Base-by-base conservation (phyloP, 1,140 invertebrate species). In the Saccostrea glomerata region DNA sequence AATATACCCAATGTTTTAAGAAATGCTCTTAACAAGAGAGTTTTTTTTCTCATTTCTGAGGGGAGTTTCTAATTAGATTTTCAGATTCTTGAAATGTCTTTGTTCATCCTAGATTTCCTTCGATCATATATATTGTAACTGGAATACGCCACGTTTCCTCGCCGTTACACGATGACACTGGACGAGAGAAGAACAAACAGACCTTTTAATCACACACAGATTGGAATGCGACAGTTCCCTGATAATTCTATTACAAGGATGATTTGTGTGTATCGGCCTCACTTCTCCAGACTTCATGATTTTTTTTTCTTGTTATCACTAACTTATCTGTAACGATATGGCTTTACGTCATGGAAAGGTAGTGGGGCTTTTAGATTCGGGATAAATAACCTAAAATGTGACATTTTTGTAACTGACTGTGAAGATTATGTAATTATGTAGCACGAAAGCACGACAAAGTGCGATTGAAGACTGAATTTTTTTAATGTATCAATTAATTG, bases 231-330 rank as follows among this genome's bases (percentile, higher is more conserved):
- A 17, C 70, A 73, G 70, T 30, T 9, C 30, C 25, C 70, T 73
- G 30, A 30, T 30, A 73, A 73, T 36, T 30, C 25, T 30, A 30
- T 73, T 36, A 30, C 30, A 36, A 30, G 25, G 13, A 23, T 66
- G 60, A 30, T 73, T 73, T 73, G 30, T 73, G 70, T 73, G 15
- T 11, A 40, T 73, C 58, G n/a, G 15, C 70, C 6, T 66, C 60
- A 66, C 60, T 66, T 23, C 23, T 66, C 6, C 60, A 20, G 23
- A 23, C 60, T 20, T 66, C 23, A 66, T n/a, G 12, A 30, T 73
- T 73, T 73, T 73, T 25, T 73, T 73, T 73, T 73, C 58, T 36
- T 73, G 9, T 36, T 73, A 73, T 73, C 70, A 25, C 23, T 25
- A 73, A 36, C 15, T 73, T 36, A 30, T 73, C 70, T 15, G 30